phyloP scores from a whole-genome alignment of 64 coral and sea anemone genomes.

The Stichodactyla mertensii region DNA sequence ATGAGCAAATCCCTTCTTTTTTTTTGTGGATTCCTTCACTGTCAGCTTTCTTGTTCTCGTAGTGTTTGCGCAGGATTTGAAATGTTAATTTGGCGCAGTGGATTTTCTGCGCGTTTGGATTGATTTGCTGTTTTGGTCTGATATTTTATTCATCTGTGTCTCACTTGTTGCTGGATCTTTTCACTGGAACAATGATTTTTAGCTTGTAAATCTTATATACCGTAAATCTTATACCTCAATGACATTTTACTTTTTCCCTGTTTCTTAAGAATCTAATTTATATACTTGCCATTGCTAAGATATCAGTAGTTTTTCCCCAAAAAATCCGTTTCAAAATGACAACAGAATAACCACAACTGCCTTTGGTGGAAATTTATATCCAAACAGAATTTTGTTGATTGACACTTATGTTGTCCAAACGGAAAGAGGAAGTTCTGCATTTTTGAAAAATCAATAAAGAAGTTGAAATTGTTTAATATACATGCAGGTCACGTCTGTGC shows the following conservation, averaged over 20 bases:
- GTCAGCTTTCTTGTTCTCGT: not conserved
- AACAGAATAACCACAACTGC: not conserved
- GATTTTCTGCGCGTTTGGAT: not conserved
- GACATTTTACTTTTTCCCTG: not conserved
- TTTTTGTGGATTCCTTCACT: not conserved
- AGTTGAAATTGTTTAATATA: constrained; percentile 5
- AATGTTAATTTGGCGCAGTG: not conserved
- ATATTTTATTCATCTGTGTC: constrained; percentile 11
- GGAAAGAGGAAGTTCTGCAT: not conserved
- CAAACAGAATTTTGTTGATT: not conserved
- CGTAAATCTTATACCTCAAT: not conserved
- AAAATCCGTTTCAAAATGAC: not conserved
- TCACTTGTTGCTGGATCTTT: not conserved
- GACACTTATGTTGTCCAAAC: not conserved
- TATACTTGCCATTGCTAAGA: no score
- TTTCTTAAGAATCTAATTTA: not conserved
- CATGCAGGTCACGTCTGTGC: not conserved
- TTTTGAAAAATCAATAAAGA: not conserved
- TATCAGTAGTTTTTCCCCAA: not conserved
- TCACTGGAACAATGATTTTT: not conserved
- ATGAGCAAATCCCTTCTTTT: not conserved
- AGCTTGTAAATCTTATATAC: no score
- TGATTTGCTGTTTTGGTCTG: not conserved
- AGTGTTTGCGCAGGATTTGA: not conserved
- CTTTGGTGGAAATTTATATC: not conserved